Percentiles rank a stretch among this genome's conserved stretches.
These are phyloP conservation scores for Ectemnius cavifrons DNA, from an alignment of 2,888 invertebrate genomes.

Conservation along the genomic window DNA sequence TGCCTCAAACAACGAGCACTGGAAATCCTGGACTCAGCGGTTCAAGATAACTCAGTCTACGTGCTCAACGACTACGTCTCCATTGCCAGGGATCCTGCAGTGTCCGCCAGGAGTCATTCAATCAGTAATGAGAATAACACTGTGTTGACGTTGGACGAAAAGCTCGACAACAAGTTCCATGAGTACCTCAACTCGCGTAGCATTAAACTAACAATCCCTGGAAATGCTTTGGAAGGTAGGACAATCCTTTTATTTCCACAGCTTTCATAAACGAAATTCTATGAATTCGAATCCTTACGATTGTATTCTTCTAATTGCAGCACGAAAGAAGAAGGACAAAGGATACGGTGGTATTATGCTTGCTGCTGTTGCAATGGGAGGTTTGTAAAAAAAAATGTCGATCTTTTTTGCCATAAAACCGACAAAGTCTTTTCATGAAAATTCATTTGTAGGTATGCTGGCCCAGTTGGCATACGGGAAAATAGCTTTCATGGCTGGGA, in stretches of 20 bases:
- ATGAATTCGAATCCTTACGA: not conserved
- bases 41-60: constrained; percentile 72
- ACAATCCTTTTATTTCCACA: not conserved
- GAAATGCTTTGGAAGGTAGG: constrained; percentile 75
- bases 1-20: constrained; percentile 73
- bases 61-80: constrained; percentile 73
- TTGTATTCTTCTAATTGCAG: constrained; percentile 23
- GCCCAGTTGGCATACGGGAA: constrained; percentile 84
- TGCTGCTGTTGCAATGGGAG: constrained; percentile 82
- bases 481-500: constrained; percentile 84
- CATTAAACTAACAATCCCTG: constrained; percentile 74
- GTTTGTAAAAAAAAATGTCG: constrained; percentile 49
- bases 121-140: constrained; percentile 57
- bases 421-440: no score
- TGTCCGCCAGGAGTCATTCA: constrained; percentile 34
- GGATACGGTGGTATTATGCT: constrained; percentile 80
- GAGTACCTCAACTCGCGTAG: constrained; percentile 74
- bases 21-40: constrained; percentile 72
- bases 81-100: constrained; percentile 67
- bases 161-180: constrained; percentile 73
- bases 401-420: not conserved
- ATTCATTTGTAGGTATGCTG: constrained; percentile 79
- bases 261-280: not conserved
- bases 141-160: constrained; percentile 69
- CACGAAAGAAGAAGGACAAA: constrained; percentile 79